These are phyloP conservation scores for Leptodirus hochenwartii DNA, from an alignment of 2,888 invertebrate species.

Conservation along the genomic window DNA sequence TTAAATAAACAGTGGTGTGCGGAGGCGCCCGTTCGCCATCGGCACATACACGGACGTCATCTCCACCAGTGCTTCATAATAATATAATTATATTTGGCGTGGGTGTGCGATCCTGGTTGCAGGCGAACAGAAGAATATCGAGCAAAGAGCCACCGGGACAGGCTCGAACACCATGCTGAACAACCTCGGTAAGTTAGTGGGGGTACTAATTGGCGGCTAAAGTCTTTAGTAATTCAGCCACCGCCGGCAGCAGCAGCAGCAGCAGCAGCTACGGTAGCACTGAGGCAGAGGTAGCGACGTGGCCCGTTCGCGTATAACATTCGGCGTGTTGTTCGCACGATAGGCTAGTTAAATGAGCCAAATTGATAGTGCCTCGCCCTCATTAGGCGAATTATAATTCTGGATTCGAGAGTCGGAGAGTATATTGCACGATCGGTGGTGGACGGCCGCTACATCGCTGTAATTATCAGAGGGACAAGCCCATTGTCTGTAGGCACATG, in stretches of 20 bases:
- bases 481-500: no score
- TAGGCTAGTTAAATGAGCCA: conserved; percentile 30
- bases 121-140: conserved; percentile 11
- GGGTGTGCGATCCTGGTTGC: neutral
- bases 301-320: no score
- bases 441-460: no score
- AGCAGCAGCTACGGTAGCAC: no score
- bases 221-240: conserved; percentile 28
- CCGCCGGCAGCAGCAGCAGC: no score
- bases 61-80: neutral
- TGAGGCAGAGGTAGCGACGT: no score
- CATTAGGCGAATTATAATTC: conserved; percentile 29
- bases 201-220: conserved; percentile 28
- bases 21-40: conserved; percentile 14
- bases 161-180: conserved; percentile 24
- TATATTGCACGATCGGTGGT: no score
- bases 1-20: conserved; percentile 32
- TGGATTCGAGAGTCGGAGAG: no score
- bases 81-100: neutral
- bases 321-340: conserved; percentile 29
- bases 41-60: conserved; percentile 3
- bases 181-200: conserved; percentile 29
- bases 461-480: no score
- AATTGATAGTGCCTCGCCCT: conserved; percentile 30
- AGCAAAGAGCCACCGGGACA: conserved; percentile 9